phyloP scores from a whole-genome alignment of 2,797 vertebrate species.

The Tarsius wallacei region DNA sequence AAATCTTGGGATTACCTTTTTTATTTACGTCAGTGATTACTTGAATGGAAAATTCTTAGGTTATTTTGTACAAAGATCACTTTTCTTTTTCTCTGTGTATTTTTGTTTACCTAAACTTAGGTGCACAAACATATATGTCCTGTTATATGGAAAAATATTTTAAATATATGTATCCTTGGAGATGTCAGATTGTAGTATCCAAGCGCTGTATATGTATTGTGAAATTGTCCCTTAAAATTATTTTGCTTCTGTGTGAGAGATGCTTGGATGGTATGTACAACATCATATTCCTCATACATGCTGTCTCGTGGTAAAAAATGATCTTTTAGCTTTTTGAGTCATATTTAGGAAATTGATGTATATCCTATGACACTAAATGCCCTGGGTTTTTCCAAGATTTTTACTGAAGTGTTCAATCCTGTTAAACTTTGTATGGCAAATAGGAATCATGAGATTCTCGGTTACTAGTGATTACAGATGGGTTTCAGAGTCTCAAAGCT shows the following conservation, averaged over 20 bases:
- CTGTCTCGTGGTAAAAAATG: neutral
- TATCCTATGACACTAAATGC: neutral
- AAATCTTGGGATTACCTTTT: neutral
- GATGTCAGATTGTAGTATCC: neutral
- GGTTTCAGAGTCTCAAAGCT: neutral
- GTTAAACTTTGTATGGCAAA: neutral
- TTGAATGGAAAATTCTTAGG: neutral
- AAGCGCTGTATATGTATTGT: neutral
- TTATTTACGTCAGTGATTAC: slow-evolving; percentile 17
- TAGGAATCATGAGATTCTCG: neutral
- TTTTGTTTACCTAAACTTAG: neutral
- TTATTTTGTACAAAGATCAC: neutral
- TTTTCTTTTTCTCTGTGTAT: neutral
- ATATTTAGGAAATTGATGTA: neutral
- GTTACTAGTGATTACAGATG: neutral
- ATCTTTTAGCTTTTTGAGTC: neutral
- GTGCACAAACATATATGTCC: neutral
- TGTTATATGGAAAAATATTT: slow-evolving; percentile 6
- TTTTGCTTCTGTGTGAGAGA: slow-evolving; percentile 21
- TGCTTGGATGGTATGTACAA: neutral
- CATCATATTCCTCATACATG: neutral
- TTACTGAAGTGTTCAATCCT: neutral
- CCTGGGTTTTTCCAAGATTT: neutral
- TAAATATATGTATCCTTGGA: neutral
- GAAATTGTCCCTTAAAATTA: slow-evolving; percentile 21